Evolutionary conservation across 2,888 invertebrate genomes (phyloP).

Genomic region (Theretra japonica): DNA sequence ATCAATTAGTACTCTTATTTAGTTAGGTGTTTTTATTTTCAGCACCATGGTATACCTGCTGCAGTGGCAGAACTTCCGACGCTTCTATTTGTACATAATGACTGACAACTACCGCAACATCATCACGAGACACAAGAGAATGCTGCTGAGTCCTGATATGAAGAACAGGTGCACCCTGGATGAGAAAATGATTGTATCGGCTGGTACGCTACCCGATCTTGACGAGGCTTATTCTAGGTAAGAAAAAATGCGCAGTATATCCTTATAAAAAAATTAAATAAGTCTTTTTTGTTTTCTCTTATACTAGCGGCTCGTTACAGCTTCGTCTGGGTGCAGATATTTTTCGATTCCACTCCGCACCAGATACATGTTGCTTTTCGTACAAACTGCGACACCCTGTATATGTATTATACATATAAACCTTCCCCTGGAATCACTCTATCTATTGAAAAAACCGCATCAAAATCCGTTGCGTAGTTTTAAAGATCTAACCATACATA

Average conservation of each 20-base stretch:
- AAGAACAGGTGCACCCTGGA: conserved; percentile 88
- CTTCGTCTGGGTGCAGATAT: too few species aligned
- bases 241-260: conserved; percentile 23
- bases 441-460: too few species aligned
- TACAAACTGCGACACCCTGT: too few species aligned
- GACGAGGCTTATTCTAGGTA: conserved; percentile 95
- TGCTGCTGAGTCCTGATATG: conserved; percentile 90
- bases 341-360: too few species aligned
- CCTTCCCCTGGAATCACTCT: too few species aligned
- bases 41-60: conserved; percentile 92
- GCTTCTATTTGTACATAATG: conserved; percentile 96
- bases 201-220: conserved; percentile 93
- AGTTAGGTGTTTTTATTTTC: conserved; percentile 49
- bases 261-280: too few species aligned
- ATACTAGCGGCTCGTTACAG: too few species aligned
- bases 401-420: too few species aligned
- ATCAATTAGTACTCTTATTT: not conserved
- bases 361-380: too few species aligned
- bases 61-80: conserved; percentile 95
- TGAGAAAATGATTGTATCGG: conserved; percentile 92
- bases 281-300: not conserved
- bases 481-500: too few species aligned
- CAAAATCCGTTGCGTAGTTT: too few species aligned
- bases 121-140: conserved; percentile 92
- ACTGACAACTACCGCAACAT: conserved; percentile 96